Conservation (phyloP, 2,888 invertebrate genomes). For the Agrotis ipsilon region DNA sequence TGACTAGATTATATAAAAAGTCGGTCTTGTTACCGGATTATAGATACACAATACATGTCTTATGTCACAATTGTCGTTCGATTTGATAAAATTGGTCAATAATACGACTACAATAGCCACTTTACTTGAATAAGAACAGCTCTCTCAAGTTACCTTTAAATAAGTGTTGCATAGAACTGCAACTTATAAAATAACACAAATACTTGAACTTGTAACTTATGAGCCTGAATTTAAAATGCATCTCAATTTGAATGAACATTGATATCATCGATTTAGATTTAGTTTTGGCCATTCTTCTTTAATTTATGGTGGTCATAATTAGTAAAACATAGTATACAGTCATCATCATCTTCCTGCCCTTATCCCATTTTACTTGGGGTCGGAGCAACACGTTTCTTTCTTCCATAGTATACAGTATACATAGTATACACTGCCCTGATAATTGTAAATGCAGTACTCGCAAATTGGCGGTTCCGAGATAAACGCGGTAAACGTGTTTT, state of each 20-base stretch:
- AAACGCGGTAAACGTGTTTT: too few relatives aligned
- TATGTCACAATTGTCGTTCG: slow-evolving; percentile 15
- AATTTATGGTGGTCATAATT: neutral
- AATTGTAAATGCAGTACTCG: too few relatives aligned
- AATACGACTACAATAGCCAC: neutral
- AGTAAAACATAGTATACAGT: neutral
- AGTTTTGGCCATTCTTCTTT: slow-evolving; percentile 5
- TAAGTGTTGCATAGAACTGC: neutral
- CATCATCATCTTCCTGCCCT: too few relatives aligned
- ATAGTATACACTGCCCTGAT: too few relatives aligned
- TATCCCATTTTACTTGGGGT: too few relatives aligned
- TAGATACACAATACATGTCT: slow-evolving; percentile 7
- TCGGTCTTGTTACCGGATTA: neutral
- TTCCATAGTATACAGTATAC: too few relatives aligned
- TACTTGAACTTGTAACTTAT: neutral
- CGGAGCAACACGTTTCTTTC: too few relatives aligned
- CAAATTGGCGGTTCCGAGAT: too few relatives aligned
- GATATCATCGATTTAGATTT: neutral
- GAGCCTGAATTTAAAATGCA: neutral
- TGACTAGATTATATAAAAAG: slow-evolving; percentile 23
- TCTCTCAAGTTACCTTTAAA: neutral
- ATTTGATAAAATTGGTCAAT: slow-evolving; percentile 22
- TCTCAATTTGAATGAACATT: neutral
- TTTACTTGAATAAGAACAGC: neutral
- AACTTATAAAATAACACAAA: neutral